A percentile compares a stretch with the other conserved stretches of the same genome.
Conservation (phyloP, 2,113 vertebrate genomes). For the Anguilla japonica region DNA sequence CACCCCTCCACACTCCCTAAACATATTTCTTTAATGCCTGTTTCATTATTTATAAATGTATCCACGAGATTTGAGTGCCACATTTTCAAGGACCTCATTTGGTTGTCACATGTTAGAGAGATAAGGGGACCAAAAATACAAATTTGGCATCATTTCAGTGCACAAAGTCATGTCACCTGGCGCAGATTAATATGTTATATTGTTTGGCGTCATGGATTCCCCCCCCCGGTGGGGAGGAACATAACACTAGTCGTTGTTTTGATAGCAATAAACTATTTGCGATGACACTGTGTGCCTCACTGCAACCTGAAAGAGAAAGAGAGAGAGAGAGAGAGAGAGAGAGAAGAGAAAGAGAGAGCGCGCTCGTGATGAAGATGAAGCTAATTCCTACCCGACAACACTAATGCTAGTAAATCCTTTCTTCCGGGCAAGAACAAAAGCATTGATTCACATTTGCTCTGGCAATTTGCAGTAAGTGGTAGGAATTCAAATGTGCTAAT, state of each 20-base stretch:
- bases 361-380: neutral
- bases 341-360: conserved; percentile 1
- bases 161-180: neutral
- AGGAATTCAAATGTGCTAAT: conserved; percentile 48
- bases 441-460: conserved; percentile 35
- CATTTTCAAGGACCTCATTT: neutral
- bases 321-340: neutral
- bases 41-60: neutral
- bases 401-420: conserved; percentile 56
- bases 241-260: neutral
- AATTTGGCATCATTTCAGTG: neutral
- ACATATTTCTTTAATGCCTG: neutral
- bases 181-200: neutral
- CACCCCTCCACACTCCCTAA: neutral
- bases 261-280: neutral
- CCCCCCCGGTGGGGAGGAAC: neutral
- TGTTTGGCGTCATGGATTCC: neutral
- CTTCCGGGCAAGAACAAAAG: conserved; percentile 40
- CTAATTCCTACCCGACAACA: conserved; percentile 39
- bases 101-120: neutral
- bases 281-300: neutral
- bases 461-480: conserved; percentile 38
- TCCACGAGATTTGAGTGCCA: neutral
- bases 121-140: neutral
- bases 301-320: neutral